These are phyloP conservation scores for Halictus rubicundus DNA, from an alignment of 1,140 invertebrate species.

Conservation along the genomic window DNA sequence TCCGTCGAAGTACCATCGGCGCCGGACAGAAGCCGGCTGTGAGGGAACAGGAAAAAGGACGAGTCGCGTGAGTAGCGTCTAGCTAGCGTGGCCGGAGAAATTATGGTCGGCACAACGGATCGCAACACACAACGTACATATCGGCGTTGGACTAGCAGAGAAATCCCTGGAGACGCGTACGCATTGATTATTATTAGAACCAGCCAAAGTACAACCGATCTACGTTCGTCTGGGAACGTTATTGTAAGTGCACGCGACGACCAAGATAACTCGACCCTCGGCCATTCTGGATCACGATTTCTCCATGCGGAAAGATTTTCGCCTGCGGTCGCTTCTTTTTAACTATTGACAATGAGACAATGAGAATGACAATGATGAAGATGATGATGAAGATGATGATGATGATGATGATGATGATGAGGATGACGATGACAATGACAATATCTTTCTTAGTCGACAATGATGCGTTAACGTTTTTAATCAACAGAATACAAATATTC, in stretches of 20 bases:
- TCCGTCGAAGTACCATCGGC: slow-evolving; percentile 48
- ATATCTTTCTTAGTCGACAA: too few species aligned
- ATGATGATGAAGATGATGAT: too few species aligned
- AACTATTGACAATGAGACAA: too few species aligned
- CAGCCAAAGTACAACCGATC: slow-evolving; percentile 51
- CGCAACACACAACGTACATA: slow-evolving; percentile 20
- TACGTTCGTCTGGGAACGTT: slow-evolving; percentile 27
- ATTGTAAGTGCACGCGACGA: slow-evolving; percentile 14
- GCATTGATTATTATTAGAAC: slow-evolving; percentile 66
- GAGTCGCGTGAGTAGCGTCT: background rate
- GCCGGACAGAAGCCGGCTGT: slow-evolving; percentile 31
- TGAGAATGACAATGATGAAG: too few species aligned
- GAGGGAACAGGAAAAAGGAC: slow-evolving; percentile 28
- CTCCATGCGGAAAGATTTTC: background rate
- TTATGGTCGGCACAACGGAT: slow-evolving; percentile 35
- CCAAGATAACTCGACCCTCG: slow-evolving; percentile 8
- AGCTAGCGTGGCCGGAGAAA: slow-evolving; percentile 17
- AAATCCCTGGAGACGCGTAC: slow-evolving; percentile 55
- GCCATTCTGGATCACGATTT: background rate
- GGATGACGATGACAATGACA: too few species aligned
- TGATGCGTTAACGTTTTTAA: too few species aligned
- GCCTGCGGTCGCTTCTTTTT: too few species aligned
- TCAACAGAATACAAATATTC: too few species aligned
- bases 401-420: too few species aligned
- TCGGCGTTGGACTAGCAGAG: slow-evolving; percentile 41